Evolutionary conservation across 2,797 vertebrate species (phyloP).

Genomic region (Fundulus diaphanus): DNA sequence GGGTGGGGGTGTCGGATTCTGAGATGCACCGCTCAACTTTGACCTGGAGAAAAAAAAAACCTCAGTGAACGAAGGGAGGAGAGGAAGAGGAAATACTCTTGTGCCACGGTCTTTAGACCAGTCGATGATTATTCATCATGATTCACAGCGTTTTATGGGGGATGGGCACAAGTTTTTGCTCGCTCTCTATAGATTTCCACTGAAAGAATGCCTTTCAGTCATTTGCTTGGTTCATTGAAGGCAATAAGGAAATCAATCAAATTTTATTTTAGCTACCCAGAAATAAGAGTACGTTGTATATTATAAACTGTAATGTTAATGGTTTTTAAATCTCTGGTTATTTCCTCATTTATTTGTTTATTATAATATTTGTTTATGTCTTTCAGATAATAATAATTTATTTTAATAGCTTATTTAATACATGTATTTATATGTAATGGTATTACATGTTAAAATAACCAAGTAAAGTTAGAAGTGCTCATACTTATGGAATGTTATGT

Average conservation of each 20-base stretch:
- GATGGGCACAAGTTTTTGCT: slow-evolving; percentile 31
- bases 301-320: slow-evolving; percentile 1
- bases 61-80: slow-evolving; percentile 55
- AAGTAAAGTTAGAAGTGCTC: neutral
- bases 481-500: neutral
- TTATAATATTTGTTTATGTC: neutral
- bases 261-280: slow-evolving; percentile 25
- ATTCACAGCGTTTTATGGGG: slow-evolving; percentile 46
- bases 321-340: slow-evolving; percentile 10
- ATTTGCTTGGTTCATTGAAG: slow-evolving; percentile 26
- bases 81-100: slow-evolving; percentile 64
- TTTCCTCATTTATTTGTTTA: neutral
- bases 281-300: neutral
- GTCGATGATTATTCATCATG: slow-evolving; percentile 57
- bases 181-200: slow-evolving; percentile 33
- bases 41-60: slow-evolving; percentile 75
- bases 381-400: neutral
- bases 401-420: neutral
- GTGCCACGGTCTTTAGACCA: slow-evolving; percentile 21
- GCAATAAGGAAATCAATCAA: slow-evolving; percentile 38
- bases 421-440: neutral
- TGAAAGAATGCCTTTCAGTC: slow-evolving; percentile 28
- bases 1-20: slow-evolving; percentile 50
- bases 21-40: slow-evolving; percentile 76
- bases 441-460: neutral